Evolutionary conservation across 1,140 invertebrate species (phyloP).

Genomic region (Pseudomyrmex concolor): DNA sequence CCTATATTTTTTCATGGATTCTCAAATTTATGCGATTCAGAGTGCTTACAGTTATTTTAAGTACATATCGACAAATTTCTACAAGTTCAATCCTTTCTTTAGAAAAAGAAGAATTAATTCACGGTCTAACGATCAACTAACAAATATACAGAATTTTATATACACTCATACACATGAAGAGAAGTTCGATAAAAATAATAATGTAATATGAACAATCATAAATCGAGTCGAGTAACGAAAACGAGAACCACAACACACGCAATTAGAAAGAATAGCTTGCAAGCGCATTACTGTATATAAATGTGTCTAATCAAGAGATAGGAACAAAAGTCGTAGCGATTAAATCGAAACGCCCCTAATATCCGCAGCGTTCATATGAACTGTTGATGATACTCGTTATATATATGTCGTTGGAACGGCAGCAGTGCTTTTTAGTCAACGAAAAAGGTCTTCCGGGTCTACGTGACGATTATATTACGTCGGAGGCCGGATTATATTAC

Average conservation of each 20-base stretch:
- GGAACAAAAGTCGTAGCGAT: conserved; percentile 8
- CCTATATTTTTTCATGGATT: no score
- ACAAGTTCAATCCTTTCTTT: background rate
- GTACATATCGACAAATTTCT: background rate
- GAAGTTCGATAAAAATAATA: background rate
- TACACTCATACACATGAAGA: background rate
- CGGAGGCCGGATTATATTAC: background rate
- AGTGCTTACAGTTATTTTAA: background rate
- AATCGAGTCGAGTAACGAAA: conserved; percentile 4
- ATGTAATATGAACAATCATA: background rate
- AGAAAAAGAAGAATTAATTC: background rate
- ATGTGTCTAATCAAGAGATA: conserved; percentile 19
- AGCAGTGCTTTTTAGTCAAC: background rate
- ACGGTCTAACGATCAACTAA: background rate
- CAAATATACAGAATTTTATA: background rate
- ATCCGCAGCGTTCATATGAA: background rate
- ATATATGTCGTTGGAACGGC: conserved; percentile 6
- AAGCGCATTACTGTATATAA: background rate
- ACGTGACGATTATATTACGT: background rate
- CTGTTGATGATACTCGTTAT: conserved; percentile 14
- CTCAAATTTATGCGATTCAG: no score
- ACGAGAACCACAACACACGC: background rate
- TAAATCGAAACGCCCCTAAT: conserved; percentile 52
- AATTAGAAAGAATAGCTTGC: background rate
- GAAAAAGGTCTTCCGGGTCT: conserved; percentile 44